Base-by-base conservation (phyloP, 92 coral and sea anemone species). In the Meandrina meandrites region DNA sequence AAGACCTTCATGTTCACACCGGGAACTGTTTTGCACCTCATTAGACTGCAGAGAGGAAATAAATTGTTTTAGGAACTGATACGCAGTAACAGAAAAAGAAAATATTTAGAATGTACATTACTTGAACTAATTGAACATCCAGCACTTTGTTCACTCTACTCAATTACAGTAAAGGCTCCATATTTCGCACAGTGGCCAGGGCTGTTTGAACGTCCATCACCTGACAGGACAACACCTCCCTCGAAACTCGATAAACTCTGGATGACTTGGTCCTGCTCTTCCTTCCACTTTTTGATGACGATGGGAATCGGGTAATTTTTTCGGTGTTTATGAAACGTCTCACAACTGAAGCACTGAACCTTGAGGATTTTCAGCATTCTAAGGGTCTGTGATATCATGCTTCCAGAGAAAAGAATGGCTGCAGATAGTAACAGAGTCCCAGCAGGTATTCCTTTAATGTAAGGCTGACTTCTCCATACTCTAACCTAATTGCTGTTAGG, bases 371-470 rank as follows among this genome's bases (percentile, higher is more conserved):
- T 58, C 10, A 80, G 54, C 72, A 80, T 80, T 58, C 74, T 31
- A 15, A 80, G 34, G 74, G 73, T 80, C 73, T 80, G 70, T 1
- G 84, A 80, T 7, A 56, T 80, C 84, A 80, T 80, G 30, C 79
- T 36, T 16, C 58, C 79, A 3, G 79, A 74, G 51, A 34, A 74
- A 19, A 85, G 76, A 58, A 85, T 76, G 57, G 88, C 88, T 36
- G 88, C 68, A 21, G 88, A 76, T 30, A 85, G 35, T 8, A 85
- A 80, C 74, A 85, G 57, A 62, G 76, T 85, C 54, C 88, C 88
- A 57, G 88, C 82, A 0, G 88, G 81, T 56, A 85, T 85, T 58
- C 34, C 76, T 73, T 45, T 58, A 35, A 76, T 79, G 62, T 58
- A 45, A 34, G 88, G 88, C 58, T 85, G 88, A 54, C 88, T 85